These are phyloP conservation scores for Prolemur simus DNA, from an alignment of 2,113 vertebrate species.

Conservation along the genomic window DNA sequence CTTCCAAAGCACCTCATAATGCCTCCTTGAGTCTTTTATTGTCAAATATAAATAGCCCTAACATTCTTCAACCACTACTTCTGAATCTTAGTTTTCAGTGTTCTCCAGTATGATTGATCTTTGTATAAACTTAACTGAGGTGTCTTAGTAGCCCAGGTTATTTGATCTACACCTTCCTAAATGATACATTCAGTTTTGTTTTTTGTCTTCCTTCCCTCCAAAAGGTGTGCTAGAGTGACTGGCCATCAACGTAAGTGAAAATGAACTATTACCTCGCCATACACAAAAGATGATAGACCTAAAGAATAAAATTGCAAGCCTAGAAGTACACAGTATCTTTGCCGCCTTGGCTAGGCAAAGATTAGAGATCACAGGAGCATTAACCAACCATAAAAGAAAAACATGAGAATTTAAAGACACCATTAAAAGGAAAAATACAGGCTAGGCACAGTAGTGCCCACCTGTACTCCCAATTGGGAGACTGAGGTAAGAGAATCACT, in stretches of 20 bases:
- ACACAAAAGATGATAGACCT: neutral
- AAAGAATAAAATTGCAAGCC: neutral
- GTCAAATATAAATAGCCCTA: neutral
- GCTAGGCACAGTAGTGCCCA: too few species aligned
- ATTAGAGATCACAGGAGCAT: neutral
- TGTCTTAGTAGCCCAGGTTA: neutral
- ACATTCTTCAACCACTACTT: neutral
- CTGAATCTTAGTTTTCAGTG: neutral
- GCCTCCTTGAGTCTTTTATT: neutral
- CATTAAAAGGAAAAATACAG: neutral
- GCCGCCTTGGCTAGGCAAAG: neutral
- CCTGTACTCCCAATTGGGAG: too few species aligned
- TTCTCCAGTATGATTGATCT: neutral
- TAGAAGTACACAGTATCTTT: neutral
- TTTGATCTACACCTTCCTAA: neutral
- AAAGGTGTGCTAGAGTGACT: neutral
- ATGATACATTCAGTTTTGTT: neutral
- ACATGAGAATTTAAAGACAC: neutral
- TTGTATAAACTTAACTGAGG: neutral
- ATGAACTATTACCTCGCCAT: neutral
- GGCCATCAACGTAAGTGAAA: neutral
- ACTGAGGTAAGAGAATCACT: too few species aligned
- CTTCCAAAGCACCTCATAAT: neutral
- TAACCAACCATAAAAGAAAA: neutral
- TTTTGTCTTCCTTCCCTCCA: neutral